Evolutionary conservation across 23 tunicate genomes (phyloP).

Genomic region (Oikopleura vanhoeffeni): DNA sequence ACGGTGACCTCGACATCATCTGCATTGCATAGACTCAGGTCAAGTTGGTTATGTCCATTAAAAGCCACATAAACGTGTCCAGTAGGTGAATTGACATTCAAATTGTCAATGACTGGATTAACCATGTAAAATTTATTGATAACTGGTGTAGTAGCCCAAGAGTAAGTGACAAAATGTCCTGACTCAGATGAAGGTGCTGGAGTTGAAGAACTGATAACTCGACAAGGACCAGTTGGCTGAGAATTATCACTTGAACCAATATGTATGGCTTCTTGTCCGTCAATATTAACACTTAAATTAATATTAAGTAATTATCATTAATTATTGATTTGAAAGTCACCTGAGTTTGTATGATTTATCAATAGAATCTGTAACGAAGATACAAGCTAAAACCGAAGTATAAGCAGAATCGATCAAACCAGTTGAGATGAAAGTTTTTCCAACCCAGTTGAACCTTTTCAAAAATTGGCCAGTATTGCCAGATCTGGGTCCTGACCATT

Average conservation of each 20-base stretch:
- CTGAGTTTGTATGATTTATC: not conserved
- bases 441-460: not conserved
- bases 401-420: not conserved
- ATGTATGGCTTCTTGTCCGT: not conserved
- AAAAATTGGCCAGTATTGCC: not conserved
- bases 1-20: too few relatives aligned
- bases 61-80: too few relatives aligned
- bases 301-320: too few relatives aligned
- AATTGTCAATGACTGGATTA: too few relatives aligned
- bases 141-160: slow-evolving; percentile 6
- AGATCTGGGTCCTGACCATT: not conserved
- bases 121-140: not conserved
- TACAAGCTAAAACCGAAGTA: not conserved
- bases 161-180: not conserved
- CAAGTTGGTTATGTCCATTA: too few relatives aligned
- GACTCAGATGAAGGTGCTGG: not conserved
- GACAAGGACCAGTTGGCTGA: not conserved
- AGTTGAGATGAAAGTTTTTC: not conserved
- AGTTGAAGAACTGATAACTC: not conserved
- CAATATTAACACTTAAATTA: not conserved
- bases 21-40: too few relatives aligned
- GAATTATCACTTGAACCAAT: not conserved
- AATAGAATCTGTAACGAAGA: not conserved
- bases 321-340: too few relatives aligned
- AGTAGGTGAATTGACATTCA: too few relatives aligned